Evolutionary conservation across 2,888 invertebrate genomes (phyloP).

Genomic region (Rhagonycha fulva): DNA sequence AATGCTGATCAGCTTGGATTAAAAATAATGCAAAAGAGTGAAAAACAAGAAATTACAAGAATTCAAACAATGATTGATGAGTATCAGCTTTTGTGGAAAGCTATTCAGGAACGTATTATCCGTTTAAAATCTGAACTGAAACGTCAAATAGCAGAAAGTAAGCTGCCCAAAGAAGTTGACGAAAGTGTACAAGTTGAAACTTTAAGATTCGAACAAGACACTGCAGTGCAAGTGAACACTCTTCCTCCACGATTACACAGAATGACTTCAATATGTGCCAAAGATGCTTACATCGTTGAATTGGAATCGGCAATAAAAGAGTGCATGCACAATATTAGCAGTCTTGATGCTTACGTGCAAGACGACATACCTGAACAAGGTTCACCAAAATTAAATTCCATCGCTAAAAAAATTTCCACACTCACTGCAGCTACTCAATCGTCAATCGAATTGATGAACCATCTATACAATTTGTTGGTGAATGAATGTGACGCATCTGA

Average conservation of each 20-base stretch:
- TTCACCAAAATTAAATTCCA: constrained; percentile 61
- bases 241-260: constrained; percentile 61
- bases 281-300: constrained; percentile 82
- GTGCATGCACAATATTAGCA: constrained; percentile 68
- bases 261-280: constrained; percentile 75
- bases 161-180: constrained; percentile 56
- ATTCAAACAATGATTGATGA: constrained; percentile 67
- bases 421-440: constrained; percentile 79
- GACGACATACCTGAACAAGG: constrained; percentile 61
- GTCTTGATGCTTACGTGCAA: constrained; percentile 67
- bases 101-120: constrained; percentile 61
- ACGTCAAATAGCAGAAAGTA: constrained; percentile 46
- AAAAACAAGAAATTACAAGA: constrained; percentile 59
- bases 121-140: constrained; percentile 54
- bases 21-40: constrained; percentile 62
- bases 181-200: constrained; percentile 74
- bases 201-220: constrained; percentile 74
- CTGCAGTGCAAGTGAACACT: constrained; percentile 82
- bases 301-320: constrained; percentile 74
- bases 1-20: constrained; percentile 65
- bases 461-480: constrained; percentile 74
- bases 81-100: constrained; percentile 67
- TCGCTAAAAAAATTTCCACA: constrained; percentile 75
- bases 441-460: constrained; percentile 79
- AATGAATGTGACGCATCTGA: constrained; percentile 73